A percentile compares a stretch with the other conserved stretches of the same genome.
Evolutionary conservation across 2,113 vertebrate species (phyloP).

Genomic region (Mola mola): DNA sequence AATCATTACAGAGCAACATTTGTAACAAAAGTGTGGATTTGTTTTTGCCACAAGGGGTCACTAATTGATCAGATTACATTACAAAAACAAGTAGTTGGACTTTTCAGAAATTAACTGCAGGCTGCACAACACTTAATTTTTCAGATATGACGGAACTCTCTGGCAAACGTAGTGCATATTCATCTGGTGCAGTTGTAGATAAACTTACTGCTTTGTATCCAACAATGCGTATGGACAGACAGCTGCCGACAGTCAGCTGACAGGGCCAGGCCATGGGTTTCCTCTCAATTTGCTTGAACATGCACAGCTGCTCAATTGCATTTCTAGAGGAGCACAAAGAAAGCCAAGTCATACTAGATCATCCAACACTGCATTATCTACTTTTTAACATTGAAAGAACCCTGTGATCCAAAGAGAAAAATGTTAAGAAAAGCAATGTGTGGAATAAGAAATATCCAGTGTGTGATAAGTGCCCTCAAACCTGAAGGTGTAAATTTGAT

Average conservation of each 20-base stretch:
- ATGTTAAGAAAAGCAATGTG: too few relatives aligned
- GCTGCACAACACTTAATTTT: neutral
- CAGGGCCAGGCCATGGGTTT: constrained; percentile 88
- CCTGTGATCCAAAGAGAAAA: neutral
- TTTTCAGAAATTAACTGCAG: neutral
- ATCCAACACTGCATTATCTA: neutral
- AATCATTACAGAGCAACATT: neutral
- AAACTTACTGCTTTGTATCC: constrained; percentile 93
- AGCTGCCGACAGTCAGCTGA: constrained; percentile 91
- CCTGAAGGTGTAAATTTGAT: constrained; percentile 93
- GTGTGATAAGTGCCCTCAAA: constrained; percentile 51
- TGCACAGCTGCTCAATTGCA: constrained; percentile 86
- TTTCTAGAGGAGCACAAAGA: constrained; percentile 80
- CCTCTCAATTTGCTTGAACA: constrained; percentile 90
- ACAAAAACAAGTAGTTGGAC: too few relatives aligned
- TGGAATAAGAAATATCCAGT: neutral
- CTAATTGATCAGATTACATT: neutral
- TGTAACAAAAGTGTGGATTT: neutral
- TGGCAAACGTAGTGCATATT: neutral
- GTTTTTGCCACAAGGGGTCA: constrained; percentile 5
- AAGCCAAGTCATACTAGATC: neutral
- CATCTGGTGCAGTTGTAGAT: neutral
- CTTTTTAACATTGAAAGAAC: neutral
- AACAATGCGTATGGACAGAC: constrained; percentile 89
- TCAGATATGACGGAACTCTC: neutral